These are phyloP conservation scores for Todus mexicanus DNA, from an alignment of 2,797 vertebrate genomes.

Conservation along the genomic window DNA sequence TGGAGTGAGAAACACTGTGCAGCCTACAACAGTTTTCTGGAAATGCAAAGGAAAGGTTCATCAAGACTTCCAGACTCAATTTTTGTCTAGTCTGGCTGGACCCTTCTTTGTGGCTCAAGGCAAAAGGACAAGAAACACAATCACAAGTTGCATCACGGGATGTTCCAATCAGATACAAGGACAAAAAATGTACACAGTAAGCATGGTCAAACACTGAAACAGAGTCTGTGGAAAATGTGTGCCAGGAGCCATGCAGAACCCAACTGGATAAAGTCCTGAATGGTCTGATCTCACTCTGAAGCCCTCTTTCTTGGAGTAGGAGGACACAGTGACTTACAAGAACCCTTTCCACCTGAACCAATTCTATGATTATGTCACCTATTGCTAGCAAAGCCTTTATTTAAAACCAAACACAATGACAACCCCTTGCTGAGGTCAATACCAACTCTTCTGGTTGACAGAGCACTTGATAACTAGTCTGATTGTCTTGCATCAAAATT, in stretches of 20 bases:
- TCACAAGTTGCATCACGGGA: not conserved
- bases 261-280: not conserved
- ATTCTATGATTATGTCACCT: not conserved
- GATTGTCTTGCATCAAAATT: not conserved
- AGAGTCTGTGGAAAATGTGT: not conserved
- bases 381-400: not conserved
- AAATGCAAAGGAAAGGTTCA: not conserved
- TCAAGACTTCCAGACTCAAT: not conserved
- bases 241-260: not conserved
- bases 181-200: not conserved
- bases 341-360: not conserved
- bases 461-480: not conserved
- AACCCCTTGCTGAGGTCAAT: not conserved
- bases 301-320: not conserved
- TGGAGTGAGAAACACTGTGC: accelerated
- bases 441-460: not conserved
- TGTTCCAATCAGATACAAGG: not conserved
- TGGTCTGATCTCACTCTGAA: not conserved
- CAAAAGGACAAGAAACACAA: not conserved
- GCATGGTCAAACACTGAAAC: not conserved
- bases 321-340: not conserved
- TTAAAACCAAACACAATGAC: not conserved
- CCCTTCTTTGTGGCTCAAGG: not conserved
- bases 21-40: not conserved
- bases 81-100: not conserved